Percentiles rank a stretch among this genome's conserved stretches.
phyloP scores from a whole-genome alignment of 2,888 invertebrate species.

The Koerneria pararmatus region DNA sequence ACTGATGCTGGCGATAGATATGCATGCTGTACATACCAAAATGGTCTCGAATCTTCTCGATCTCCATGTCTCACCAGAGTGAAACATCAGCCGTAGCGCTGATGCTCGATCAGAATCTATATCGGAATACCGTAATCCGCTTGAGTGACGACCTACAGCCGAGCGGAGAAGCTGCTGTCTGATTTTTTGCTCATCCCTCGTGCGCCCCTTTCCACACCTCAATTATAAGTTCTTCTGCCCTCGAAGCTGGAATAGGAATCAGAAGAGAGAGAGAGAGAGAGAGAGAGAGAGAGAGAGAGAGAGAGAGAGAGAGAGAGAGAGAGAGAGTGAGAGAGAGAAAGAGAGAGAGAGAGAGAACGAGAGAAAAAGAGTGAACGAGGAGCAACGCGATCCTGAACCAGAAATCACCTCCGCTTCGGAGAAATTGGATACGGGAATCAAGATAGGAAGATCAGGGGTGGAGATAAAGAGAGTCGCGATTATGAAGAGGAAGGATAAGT shows the following conservation, averaged over 20 bases:
- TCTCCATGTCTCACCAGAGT: no score
- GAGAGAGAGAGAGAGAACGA: neutral
- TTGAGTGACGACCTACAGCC: neutral
- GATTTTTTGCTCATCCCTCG: no score
- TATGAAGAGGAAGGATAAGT: no score
- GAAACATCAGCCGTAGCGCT: no score
- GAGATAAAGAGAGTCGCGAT: no score
- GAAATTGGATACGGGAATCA: neutral
- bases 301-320: neutral
- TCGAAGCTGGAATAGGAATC: neutral
- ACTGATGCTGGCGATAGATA: neutral
- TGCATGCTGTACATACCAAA: no score
- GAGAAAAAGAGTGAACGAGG: neutral
- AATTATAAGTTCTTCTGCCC: neutral
- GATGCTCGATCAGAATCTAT: conserved; percentile 4
- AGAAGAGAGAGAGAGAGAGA: neutral
- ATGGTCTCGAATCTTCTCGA: no score
- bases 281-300: neutral
- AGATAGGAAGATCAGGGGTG: no score
- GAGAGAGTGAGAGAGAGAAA: neutral
- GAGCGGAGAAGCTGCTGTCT: no score
- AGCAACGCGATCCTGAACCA: no score
- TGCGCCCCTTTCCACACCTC: no score
- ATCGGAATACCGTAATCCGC: neutral
- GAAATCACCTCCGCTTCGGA: no score